phyloP scores from a whole-genome alignment of 2,888 invertebrate species.

The Eilema sororculum region DNA sequence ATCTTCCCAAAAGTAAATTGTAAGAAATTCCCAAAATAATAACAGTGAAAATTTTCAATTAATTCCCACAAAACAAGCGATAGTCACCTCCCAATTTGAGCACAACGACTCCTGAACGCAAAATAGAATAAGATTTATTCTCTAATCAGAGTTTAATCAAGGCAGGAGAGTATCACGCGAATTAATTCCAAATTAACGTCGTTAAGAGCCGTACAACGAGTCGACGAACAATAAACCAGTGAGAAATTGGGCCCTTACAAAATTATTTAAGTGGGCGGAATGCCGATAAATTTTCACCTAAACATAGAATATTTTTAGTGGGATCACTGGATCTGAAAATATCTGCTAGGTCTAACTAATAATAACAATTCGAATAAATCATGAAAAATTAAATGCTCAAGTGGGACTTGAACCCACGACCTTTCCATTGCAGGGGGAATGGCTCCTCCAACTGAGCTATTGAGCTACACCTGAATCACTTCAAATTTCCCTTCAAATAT shows the following conservation, averaged over 20 bases:
- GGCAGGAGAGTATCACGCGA: constrained; percentile 68
- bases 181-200: constrained; percentile 81
- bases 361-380: neutral
- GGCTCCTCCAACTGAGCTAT: too few species aligned
- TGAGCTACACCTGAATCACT: too few species aligned
- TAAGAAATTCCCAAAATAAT: constrained; percentile 8
- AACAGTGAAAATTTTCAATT: constrained; percentile 25
- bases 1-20: neutral
- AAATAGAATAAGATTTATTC: constrained; percentile 71
- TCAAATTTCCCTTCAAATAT: too few species aligned
- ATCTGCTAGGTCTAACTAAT: constrained; percentile 8
- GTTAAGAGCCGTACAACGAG: constrained; percentile 63
- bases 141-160: constrained; percentile 82
- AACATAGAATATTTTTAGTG: constrained; percentile 47
- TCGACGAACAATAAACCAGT: constrained; percentile 75
- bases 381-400: too few species aligned
- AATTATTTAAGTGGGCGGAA: constrained; percentile 66
- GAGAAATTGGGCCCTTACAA: constrained; percentile 68
- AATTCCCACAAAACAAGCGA: constrained; percentile 19
- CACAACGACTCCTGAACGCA: constrained; percentile 48
- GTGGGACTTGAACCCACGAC: too few species aligned
- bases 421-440: too few species aligned
- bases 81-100: constrained; percentile 29
- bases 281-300: constrained; percentile 61
- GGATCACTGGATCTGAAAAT: constrained; percentile 47